Base-by-base conservation (phyloP, 2,888 invertebrate genomes). In the Macaria liturata region DNA sequence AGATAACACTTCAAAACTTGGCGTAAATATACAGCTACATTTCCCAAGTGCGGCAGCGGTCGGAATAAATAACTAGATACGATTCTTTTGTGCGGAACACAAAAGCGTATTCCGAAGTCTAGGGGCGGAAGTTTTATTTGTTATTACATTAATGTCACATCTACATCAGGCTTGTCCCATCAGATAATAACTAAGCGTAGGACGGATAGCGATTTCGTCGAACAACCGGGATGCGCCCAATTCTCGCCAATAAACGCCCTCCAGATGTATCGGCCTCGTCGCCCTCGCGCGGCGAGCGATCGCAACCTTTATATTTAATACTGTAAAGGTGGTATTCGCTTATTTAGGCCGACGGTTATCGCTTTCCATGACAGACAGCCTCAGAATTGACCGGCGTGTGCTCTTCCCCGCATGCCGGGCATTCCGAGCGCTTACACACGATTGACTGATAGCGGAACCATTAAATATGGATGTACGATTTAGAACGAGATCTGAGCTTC, bases 201-300 rank as follows among this genome's bases (percentile, higher is more conserved):
- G 86, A 86, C 80, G 86, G 84, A 87, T 86, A 88, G 88, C 86
- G 86, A 88, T 88, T 88, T 84, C 81, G 83, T 80, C 80, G 81
- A 84, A 85, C 86, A 86, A 83, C 88, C 91, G 91, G 91, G 91
- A 91, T 89, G 90, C 88, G 88, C 88, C 89, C 88, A 91, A 91
- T 91, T 91, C 88, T 84, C 86, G 84, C 84, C 87, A 91, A 89
- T 91, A 88, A 90, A 87, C 86, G 83, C 84, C 84, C 85, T 83
- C 79, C 81, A 85, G 78, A 81, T 83, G 75, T 84, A 86, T 87
- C 84, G 84, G 83, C 81, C 81, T 81, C 77, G 77, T 71, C 74
- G 66, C 71, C 75, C 73, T 70, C 66, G 67, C 65, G 71, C 68
- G 70, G 75, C 79, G 79, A 60, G 70, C 84, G 71, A 86, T 81